Conservation (phyloP, 2,113 vertebrate genomes). For the Triplophysa rosa region DNA sequence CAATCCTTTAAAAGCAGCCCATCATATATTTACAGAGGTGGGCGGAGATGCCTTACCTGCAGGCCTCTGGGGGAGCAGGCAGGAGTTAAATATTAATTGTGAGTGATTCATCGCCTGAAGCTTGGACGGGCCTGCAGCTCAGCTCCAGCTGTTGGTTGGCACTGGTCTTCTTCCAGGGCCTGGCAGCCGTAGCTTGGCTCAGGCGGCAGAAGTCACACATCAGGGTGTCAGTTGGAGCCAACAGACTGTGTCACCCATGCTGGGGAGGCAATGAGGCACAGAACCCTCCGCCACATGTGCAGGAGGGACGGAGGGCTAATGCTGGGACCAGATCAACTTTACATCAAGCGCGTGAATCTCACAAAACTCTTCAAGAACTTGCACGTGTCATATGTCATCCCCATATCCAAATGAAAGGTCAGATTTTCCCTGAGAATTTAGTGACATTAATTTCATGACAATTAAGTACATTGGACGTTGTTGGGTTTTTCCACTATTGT, state of each 20-base stretch:
- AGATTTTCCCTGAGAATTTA: background rate
- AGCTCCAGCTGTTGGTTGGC: slow-evolving; percentile 74
- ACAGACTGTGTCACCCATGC: slow-evolving; percentile 51
- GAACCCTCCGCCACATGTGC: slow-evolving; percentile 29
- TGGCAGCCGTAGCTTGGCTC: slow-evolving; percentile 68
- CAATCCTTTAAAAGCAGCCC: slow-evolving; percentile 51
- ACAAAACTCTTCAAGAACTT: slow-evolving; percentile 4
- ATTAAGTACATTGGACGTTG: background rate
- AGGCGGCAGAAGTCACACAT: slow-evolving; percentile 62
- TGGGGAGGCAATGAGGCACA: slow-evolving; percentile 51
- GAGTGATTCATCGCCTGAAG: slow-evolving; percentile 76
- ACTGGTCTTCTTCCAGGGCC: slow-evolving; percentile 70
- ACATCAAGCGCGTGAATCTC: background rate
- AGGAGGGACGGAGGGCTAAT: background rate
- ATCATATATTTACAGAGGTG: slow-evolving; percentile 50
- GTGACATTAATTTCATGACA: background rate
- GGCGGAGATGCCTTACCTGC: slow-evolving; percentile 61
- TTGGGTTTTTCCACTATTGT: too few species aligned
- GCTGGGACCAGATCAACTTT: slow-evolving; percentile 31
- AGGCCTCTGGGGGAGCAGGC: slow-evolving; percentile 69
- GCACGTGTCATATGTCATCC: background rate
- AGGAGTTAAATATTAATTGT: slow-evolving; percentile 80
- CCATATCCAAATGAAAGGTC: background rate
- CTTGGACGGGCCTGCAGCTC: slow-evolving; percentile 72
- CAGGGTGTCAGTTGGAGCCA: slow-evolving; percentile 56